Percentiles rank a stretch among this genome's conserved stretches.
Evolutionary conservation across 1,140 invertebrate genomes (phyloP).

Genomic region (Sycophila sp.): DNA sequence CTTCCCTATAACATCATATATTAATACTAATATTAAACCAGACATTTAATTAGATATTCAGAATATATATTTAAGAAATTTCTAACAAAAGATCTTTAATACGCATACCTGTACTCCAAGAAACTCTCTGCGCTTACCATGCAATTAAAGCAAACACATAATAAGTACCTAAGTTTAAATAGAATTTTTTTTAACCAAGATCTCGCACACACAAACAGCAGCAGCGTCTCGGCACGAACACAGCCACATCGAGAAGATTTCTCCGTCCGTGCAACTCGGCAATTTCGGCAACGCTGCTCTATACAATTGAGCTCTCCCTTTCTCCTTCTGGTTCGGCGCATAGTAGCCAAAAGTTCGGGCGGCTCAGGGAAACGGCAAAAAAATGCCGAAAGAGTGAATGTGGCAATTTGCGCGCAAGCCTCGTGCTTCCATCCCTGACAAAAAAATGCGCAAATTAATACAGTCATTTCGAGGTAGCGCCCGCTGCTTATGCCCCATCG

Average conservation of each 20-base stretch:
- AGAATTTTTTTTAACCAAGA: slow-evolving; percentile 1
- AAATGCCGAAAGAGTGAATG: neutral
- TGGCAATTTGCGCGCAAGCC: neutral
- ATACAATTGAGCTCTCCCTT: slow-evolving; percentile 19
- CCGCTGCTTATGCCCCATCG: too few relatives aligned
- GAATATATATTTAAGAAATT: too few relatives aligned
- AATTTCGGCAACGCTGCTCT: slow-evolving; percentile 16
- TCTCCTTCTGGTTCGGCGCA: too few relatives aligned
- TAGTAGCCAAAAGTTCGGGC: too few relatives aligned
- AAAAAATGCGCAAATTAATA: slow-evolving; percentile 17
- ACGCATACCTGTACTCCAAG: too few relatives aligned
- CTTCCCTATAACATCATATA: too few relatives aligned
- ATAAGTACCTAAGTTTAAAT: neutral
- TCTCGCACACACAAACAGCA: neutral
- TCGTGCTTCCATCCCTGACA: neutral
- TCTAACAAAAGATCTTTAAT: too few relatives aligned
- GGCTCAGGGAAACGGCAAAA: neutral
- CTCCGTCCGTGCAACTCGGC: neutral
- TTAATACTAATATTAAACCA: too few relatives aligned
- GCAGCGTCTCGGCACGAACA: neutral
- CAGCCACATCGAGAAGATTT: neutral
- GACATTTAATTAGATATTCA: too few relatives aligned
- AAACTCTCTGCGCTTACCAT: too few relatives aligned
- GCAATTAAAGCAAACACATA: neutral
- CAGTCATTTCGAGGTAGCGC: neutral